Evolutionary conservation across 2,113 vertebrate genomes (phyloP).

Genomic region (Ptilonorhynchus violaceus): DNA sequence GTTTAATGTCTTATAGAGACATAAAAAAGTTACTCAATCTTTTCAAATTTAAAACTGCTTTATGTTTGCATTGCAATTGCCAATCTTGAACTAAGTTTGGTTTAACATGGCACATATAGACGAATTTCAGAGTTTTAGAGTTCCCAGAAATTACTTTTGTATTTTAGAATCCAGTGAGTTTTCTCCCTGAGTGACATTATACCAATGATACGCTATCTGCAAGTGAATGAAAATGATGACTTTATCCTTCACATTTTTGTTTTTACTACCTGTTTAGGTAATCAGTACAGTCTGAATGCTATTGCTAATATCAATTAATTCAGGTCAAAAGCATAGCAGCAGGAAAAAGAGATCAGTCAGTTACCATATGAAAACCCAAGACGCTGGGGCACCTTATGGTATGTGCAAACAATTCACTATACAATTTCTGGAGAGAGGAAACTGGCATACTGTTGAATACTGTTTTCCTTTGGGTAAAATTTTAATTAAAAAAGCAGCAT

Average conservation of each 20-base stretch:
- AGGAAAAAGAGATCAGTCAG: slow-evolving; percentile 67
- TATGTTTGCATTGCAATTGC: neutral
- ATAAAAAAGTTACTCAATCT: neutral
- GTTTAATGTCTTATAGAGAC: neutral
- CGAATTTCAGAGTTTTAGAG: neutral
- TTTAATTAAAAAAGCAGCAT: slow-evolving; percentile 85
- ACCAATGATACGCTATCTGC: neutral
- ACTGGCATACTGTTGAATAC: slow-evolving; percentile 76
- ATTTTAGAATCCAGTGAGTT: slow-evolving; percentile 10
- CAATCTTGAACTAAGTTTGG: neutral
- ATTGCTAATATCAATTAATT: slow-evolving; percentile 73
- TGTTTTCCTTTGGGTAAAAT: slow-evolving; percentile 81
- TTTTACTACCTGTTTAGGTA: slow-evolving; percentile 69
- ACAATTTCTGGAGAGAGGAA: slow-evolving; percentile 78
- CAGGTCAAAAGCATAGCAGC: slow-evolving; percentile 74
- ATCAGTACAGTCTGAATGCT: slow-evolving; percentile 54
- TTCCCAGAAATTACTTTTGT: neutral
- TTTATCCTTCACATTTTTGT: slow-evolving; percentile 15
- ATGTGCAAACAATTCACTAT: slow-evolving; percentile 77
- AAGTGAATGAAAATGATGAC: neutral
- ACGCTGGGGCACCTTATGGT: slow-evolving; percentile 75
- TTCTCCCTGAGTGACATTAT: neutral
- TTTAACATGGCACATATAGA: neutral
- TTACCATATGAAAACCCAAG: slow-evolving; percentile 74
- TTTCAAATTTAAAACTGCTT: neutral